Conservation (phyloP, 1,140 invertebrate genomes). For the Drosophila insularis region DNA sequence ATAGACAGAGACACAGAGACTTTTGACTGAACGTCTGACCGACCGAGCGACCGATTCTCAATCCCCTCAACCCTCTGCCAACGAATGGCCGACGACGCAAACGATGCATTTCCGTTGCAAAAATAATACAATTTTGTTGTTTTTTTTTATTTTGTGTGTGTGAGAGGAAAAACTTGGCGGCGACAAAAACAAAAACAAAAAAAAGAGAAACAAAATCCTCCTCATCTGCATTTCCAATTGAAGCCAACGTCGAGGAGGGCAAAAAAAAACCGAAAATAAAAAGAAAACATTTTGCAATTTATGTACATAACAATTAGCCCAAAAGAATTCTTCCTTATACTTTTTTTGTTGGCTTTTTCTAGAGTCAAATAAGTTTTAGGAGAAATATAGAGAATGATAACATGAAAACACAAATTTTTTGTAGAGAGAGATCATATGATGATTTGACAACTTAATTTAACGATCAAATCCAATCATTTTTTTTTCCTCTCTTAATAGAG, state of each 20-base stretch:
- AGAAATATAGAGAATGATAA: not conserved
- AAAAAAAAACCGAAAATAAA: conserved; percentile 31
- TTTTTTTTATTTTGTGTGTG: conserved; percentile 36
- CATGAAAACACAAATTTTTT: no score
- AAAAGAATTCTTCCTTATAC: conserved; percentile 23
- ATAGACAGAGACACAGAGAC: conserved; percentile 31
- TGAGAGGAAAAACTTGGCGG: conserved; percentile 49
- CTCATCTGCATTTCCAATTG: conserved; percentile 77
- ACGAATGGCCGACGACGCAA: conserved; percentile 25
- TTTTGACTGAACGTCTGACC: conserved; percentile 36
- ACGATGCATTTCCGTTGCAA: conserved; percentile 76
- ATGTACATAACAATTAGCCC: conserved; percentile 69
- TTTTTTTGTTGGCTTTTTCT: not conserved
- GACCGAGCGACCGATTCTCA: not conserved
- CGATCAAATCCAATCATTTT: no score
- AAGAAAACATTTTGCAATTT: conserved; percentile 54
- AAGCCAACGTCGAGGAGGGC: conserved; percentile 33
- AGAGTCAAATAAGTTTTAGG: not conserved
- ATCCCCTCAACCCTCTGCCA: not conserved
- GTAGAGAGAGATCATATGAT: no score
- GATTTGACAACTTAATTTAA: no score
- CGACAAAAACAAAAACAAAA: conserved; percentile 21
- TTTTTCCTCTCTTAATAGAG: no score
- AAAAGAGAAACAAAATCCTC: conserved; percentile 15
- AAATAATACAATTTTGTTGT: conserved; percentile 35